Conservation (phyloP, 1,140 invertebrate genomes). For the Euura saliciscinereae region DNA sequence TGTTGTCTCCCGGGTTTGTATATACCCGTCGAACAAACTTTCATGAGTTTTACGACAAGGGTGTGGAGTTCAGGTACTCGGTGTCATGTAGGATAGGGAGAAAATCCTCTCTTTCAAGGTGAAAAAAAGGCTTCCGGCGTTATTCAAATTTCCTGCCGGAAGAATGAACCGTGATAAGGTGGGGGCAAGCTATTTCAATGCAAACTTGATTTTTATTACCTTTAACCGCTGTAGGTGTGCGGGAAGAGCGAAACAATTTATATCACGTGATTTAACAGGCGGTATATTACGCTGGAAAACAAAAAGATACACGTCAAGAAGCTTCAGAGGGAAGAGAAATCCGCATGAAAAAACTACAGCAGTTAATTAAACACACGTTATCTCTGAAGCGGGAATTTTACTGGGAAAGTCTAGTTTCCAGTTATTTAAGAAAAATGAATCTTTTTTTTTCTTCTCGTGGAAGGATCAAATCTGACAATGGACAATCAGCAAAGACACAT, state of each 20-base stretch:
- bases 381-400: too few species aligned
- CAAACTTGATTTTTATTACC: not conserved
- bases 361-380: too few species aligned
- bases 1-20: too few species aligned
- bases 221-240: not conserved
- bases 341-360: too few species aligned
- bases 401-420: too few species aligned
- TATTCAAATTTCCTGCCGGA: conserved; percentile 4
- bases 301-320: not conserved
- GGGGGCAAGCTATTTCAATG: not conserved
- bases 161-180: not conserved
- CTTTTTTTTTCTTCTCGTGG: too few species aligned
- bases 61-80: not conserved
- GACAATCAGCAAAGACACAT: too few species aligned
- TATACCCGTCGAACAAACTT: not conserved
- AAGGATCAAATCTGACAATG: too few species aligned
- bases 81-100: not conserved
- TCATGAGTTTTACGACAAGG: not conserved
- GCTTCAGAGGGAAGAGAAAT: too few species aligned
- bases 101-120: not conserved
- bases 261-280: not conserved
- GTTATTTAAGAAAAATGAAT: too few species aligned
- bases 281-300: not conserved
- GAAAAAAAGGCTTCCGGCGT: not conserved
- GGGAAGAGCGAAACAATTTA: not conserved